These are phyloP conservation scores for Astreopora myriophthalma DNA, from an alignment of 64 coral and sea anemone species.

Conservation along the genomic window DNA sequence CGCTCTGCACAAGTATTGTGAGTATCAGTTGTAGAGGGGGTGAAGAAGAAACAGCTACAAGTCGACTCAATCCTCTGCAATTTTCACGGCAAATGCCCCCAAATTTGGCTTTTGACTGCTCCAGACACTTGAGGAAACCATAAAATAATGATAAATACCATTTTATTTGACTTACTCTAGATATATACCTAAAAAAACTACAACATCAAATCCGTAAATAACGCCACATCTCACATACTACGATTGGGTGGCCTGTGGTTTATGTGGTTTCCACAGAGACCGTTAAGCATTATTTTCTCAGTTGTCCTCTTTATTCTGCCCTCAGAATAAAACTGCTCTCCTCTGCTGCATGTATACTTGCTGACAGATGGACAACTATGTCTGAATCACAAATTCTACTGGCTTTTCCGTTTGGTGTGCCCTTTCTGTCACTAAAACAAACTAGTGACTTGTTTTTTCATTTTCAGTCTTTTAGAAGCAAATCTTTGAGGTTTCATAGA, in stretches of 20 bases:
- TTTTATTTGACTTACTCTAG: no score
- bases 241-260: no score
- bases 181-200: no score
- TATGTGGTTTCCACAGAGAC: background rate
- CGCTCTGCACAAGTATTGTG: background rate
- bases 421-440: background rate
- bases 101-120: conserved; percentile 24
- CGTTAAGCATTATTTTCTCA: no score
- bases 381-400: background rate
- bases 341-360: background rate
- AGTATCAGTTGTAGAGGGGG: no score
- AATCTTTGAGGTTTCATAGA: background rate
- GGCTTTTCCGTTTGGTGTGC: background rate
- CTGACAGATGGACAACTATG: background rate
- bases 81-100: no score
- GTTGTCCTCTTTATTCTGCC: background rate
- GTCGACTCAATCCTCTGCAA: no score
- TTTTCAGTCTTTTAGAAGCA: background rate
- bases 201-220: no score
- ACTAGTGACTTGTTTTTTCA: background rate
- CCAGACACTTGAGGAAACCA: no score
- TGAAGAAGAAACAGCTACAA: background rate
- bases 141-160: no score
- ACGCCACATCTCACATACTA: no score
- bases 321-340: background rate